Percentiles rank a stretch among this genome's conserved stretches.
phyloP scores from a whole-genome alignment of 2,797 vertebrate species.

The Phalanger gymnotis region DNA sequence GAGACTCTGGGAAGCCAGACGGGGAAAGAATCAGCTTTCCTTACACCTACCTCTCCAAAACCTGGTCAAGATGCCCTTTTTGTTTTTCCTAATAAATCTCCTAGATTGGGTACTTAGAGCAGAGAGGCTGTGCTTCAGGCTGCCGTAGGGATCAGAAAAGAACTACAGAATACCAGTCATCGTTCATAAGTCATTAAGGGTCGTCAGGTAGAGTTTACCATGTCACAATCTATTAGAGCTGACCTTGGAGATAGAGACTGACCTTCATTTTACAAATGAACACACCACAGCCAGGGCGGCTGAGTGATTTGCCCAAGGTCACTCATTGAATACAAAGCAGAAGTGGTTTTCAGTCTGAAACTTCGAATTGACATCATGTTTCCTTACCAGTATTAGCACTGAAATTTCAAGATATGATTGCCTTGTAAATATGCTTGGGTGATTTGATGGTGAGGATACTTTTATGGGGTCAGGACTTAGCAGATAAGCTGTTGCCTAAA shows the following conservation, averaged over 20 bases:
- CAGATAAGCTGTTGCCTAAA: not conserved
- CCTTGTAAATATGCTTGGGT: not conserved
- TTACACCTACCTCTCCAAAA: not conserved
- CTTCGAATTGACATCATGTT: not conserved
- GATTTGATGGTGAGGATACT: not conserved
- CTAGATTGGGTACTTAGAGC: not conserved
- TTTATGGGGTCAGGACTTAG: not conserved
- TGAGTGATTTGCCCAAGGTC: not conserved
- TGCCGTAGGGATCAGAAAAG: not conserved
- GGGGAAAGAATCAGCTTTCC: not conserved
- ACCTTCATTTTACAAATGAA: not conserved
- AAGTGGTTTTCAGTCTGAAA: not conserved
- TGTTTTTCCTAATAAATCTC: not conserved
- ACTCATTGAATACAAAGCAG: not conserved
- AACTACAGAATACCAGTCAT: not conserved
- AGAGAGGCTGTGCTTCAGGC: not conserved
- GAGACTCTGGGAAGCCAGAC: fast-evolving
- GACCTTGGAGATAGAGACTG: not conserved
- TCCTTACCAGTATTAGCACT: not conserved
- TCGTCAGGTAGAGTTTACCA: not conserved
- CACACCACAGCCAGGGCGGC: not conserved
- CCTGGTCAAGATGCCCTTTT: not conserved
- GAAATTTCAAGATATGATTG: not conserved
- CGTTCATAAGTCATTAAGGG: not conserved
- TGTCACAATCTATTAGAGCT: not conserved